Conservation (phyloP, 2,888 invertebrate genomes). For the Rhogogaster chlorosoma region DNA sequence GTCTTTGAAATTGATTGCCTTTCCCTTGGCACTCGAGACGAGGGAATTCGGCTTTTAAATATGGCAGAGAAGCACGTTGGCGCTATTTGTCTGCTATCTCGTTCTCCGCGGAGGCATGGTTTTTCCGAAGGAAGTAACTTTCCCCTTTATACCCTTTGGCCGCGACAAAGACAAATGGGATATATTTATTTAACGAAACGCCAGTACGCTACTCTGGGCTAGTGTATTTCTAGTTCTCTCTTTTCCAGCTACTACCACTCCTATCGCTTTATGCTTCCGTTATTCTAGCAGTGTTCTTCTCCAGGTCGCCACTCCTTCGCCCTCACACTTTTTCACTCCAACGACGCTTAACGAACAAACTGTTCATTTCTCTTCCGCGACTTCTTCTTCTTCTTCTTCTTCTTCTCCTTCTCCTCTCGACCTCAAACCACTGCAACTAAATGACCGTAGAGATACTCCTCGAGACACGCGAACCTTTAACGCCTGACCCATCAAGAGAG, state of each 20-base stretch:
- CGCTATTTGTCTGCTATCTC: constrained; percentile 44
- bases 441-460: not conserved
- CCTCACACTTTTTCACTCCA: constrained; percentile 7
- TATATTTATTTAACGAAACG: constrained; percentile 69
- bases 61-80: constrained; percentile 36
- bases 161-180: constrained; percentile 70
- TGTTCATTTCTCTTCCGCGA: constrained; percentile 14
- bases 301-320: not conserved
- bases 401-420: not conserved
- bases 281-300: not conserved
- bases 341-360: constrained; percentile 34
- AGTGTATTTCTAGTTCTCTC: constrained; percentile 25
- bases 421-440: constrained; percentile 18
- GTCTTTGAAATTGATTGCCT: constrained; percentile 34
- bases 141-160: constrained; percentile 53
- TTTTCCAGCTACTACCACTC: not conserved
- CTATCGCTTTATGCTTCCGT: constrained; percentile 17
- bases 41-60: constrained; percentile 11
- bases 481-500: not conserved
- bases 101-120: not conserved
- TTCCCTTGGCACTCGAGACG: constrained; percentile 14
- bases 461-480: constrained; percentile 1
- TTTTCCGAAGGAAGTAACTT: constrained; percentile 11
- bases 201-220: constrained; percentile 61
- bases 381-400: not conserved